Base-by-base conservation (phyloP, 1,140 invertebrate genomes). In the Eciton burchellii region DNA sequence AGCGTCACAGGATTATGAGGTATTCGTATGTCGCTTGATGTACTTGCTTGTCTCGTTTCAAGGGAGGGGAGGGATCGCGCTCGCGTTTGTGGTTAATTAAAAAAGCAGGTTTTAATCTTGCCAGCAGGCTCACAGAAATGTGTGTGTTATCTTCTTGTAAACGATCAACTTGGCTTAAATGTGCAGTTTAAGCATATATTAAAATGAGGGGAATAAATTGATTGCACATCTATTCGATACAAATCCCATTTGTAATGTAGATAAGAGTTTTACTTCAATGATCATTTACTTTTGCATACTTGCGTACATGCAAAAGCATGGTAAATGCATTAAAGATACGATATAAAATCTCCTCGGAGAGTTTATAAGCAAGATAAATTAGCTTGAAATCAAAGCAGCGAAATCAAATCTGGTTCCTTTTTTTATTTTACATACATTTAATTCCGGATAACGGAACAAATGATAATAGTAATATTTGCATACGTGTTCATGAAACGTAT, bases 51-150 rank as follows among this genome's bases (percentile, higher is more conserved):
- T 43, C 21, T 72, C 26, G 41, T 35, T 43, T 43, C 16, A 73
- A 59, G n/a, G n/a, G 57, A 43, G 57, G 41, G 14, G 21, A 43
- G 26, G 29, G 59, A 41, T 56, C 19, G 14, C 26, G 49, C 29
- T 45, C 70, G 14, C 35, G 16, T 43, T 59, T 59, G 9, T 73
- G n/a, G 43, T 45, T 59, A 59, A 73, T 59, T 41, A 73, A 59
- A 59, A 35, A 59, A 26, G 29, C 16, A 59, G 43, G 16, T 21
- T 72, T 72, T 41, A 59, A 56, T n/a, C 29, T 21, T 59, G 14
- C 1, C 35, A 59, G 54, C 21, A 35, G 14, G 5, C 24, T 11
- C 14, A 73, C 16, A 59, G 16, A 19, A n/a, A 43, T 21, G 41
- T 35, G 35, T 19, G 12, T 35, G 19, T 72, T 1, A 43, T 14